These are phyloP conservation scores for Coluber constrictor DNA, from an alignment of 2,797 vertebrate species.

Conservation along the genomic window DNA sequence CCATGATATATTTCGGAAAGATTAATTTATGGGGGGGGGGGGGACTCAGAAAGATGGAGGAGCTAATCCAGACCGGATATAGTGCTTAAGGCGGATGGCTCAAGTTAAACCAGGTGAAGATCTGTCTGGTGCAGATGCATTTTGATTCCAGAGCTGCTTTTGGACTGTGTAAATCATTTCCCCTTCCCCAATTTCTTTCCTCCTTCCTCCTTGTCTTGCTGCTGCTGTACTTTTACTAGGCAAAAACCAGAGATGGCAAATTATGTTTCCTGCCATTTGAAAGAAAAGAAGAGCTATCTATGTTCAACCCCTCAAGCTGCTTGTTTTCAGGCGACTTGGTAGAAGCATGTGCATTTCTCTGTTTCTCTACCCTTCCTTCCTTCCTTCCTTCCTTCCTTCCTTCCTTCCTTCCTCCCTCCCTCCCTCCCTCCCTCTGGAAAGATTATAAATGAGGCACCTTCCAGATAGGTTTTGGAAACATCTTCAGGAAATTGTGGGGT, in stretches of 20 bases:
- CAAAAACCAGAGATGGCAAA: background rate
- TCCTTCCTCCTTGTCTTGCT: background rate
- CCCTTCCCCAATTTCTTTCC: background rate
- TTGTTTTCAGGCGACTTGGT: slow-evolving; percentile 21
- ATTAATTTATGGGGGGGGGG: background rate
- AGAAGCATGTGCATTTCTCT: rapidly evolving
- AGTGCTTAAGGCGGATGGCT: background rate
- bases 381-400: background rate
- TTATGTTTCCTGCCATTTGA: slow-evolving; percentile 8
- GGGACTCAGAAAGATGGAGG: background rate
- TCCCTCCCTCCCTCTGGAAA: background rate
- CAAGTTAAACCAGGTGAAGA: background rate
- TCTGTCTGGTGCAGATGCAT: background rate
- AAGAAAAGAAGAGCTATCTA: slow-evolving; percentile 4
- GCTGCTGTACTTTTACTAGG: slow-evolving; percentile 16
- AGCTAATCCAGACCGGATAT: background rate
- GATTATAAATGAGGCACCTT: background rate
- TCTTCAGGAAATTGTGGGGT: background rate
- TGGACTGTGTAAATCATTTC: background rate
- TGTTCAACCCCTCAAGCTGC: slow-evolving; percentile 6
- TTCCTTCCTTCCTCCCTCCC: no score
- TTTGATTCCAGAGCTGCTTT: background rate
- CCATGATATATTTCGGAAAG: background rate
- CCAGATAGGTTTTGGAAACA: background rate
- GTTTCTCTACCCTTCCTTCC: background rate